phyloP scores from a whole-genome alignment of 1,140 invertebrate genomes.

The Formica selysi region DNA sequence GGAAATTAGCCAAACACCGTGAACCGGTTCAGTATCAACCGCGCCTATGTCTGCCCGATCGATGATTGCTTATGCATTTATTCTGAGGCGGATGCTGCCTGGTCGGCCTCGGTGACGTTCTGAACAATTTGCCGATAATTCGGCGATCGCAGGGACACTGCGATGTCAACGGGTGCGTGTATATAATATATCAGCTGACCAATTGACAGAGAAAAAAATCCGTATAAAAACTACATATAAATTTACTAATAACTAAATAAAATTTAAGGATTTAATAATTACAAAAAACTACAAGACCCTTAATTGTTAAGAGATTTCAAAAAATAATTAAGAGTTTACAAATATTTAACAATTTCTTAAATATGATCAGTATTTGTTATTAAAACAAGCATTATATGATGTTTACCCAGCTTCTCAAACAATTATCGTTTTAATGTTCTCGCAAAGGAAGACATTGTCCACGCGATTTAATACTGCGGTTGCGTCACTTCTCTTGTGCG shows the following conservation, averaged over 20 bases:
- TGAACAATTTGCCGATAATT: conserved; percentile 57
- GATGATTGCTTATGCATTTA: conserved; percentile 51
- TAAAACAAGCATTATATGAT: background rate
- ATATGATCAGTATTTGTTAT: background rate
- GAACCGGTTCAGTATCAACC: conserved; percentile 45
- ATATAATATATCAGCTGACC: conserved; percentile 23
- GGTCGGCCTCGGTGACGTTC: background rate
- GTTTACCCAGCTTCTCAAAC: background rate
- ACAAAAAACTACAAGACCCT: background rate
- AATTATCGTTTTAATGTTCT: conserved; percentile 5
- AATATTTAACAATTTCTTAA: background rate
- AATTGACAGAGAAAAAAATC: background rate
- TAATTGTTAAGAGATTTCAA: background rate
- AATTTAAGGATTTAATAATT: too few relatives aligned
- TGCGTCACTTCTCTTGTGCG: conserved; percentile 66
- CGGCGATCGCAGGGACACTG: conserved; percentile 22
- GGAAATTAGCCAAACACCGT: conserved; percentile 36
- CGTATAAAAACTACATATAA: background rate
- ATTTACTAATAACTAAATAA: background rate
- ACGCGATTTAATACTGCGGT: conserved; percentile 64
- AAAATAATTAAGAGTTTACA: background rate
- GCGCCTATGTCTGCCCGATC: conserved; percentile 8
- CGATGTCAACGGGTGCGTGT: background rate
- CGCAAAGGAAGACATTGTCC: conserved; percentile 68
- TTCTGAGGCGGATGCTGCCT: conserved; percentile 14